Conservation (phyloP, 2,797 vertebrate species). For the Orientallactaga sibirica region DNA sequence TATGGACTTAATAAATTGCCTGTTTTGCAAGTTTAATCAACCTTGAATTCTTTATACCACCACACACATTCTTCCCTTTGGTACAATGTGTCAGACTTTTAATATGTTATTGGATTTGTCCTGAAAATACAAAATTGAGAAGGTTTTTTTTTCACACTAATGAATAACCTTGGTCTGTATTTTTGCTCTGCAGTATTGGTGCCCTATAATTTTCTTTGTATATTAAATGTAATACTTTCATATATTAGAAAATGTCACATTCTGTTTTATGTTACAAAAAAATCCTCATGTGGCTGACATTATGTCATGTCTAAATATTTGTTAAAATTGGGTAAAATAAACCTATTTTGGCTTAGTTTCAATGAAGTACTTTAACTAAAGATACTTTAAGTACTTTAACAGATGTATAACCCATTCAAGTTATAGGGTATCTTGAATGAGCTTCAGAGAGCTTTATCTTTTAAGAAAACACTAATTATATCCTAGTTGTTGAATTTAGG, state of each 20-base stretch:
- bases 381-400: background rate
- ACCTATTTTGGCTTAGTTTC: background rate
- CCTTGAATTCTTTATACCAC: background rate
- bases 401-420: background rate
- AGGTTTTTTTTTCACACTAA: background rate
- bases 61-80: background rate
- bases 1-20: background rate
- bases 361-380: background rate
- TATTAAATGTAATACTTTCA: background rate
- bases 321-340: background rate
- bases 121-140: background rate
- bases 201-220: background rate
- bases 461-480: background rate
- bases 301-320: background rate
- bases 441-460: background rate
- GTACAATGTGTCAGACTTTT: background rate
- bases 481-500: background rate
- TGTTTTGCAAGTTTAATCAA: slow-evolving; percentile 7
- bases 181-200: background rate
- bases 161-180: background rate
- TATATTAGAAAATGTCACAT: background rate
- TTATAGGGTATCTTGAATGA: background rate
- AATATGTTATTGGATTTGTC: background rate
- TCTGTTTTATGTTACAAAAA: background rate
- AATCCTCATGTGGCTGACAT: background rate